These are phyloP conservation scores for Rhinatrema bivittatum DNA, from an alignment of 2,797 vertebrate genomes.

Conservation along the genomic window DNA sequence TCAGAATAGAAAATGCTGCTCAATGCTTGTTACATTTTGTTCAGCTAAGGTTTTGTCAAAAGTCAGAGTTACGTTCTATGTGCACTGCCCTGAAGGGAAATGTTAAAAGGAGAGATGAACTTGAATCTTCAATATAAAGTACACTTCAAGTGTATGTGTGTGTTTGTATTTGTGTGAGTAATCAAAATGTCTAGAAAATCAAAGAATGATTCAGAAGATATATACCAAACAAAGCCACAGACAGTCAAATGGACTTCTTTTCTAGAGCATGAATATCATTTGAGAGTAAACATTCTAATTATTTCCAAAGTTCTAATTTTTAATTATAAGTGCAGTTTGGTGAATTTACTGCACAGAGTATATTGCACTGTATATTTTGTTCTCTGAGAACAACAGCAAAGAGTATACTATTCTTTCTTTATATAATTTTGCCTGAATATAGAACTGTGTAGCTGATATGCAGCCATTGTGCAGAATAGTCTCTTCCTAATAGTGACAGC, in stretches of 20 bases:
- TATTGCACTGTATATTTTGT: conserved; percentile 37
- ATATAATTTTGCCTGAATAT: conserved; percentile 40
- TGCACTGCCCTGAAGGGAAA: conserved; percentile 76
- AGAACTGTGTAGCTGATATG: conserved; percentile 58
- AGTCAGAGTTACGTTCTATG: conserved; percentile 70
- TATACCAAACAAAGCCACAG: conserved; percentile 60
- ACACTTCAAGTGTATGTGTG: conserved; percentile 52
- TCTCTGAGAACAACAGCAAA: conserved; percentile 25
- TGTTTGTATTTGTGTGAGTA: too few species aligned
- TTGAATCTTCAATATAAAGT: conserved; percentile 55
- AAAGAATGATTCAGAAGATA: conserved; percentile 62
- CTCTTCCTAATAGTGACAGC: conserved; percentile 54
- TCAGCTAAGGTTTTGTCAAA: conserved; percentile 87
- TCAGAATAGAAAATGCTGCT: conserved; percentile 73
- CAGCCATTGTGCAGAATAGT: conserved; percentile 73
- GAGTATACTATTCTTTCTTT: conserved; percentile 30
- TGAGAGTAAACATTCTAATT: conserved; percentile 62
- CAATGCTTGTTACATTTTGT: conserved; percentile 77
- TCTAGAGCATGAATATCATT: conserved; percentile 62
- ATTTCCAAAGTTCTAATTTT: conserved; percentile 60
- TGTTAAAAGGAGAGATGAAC: conserved; percentile 59
- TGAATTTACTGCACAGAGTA: conserved; percentile 38
- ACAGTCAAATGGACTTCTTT: conserved; percentile 30
- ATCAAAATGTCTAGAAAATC: conserved; percentile 62
- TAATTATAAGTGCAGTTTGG: conserved; percentile 47